phyloP scores from a whole-genome alignment of 1,140 invertebrate genomes.

The Musca domestica region DNA sequence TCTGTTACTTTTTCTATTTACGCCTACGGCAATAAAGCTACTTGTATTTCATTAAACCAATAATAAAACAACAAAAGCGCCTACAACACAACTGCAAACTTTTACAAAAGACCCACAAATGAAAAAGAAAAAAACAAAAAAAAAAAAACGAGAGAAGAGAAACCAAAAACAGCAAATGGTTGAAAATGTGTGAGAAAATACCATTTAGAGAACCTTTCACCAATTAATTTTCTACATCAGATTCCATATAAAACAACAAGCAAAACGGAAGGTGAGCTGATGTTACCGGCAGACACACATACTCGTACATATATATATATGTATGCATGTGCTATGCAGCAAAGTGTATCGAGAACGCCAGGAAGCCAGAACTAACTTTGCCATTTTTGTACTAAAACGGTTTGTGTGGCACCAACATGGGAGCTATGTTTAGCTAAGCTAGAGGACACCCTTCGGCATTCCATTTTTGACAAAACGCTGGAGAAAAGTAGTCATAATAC shows the following conservation, averaged over 20 bases:
- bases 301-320: too few relatives aligned
- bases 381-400: background rate
- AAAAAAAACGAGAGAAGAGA: too few relatives aligned
- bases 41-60: too few relatives aligned
- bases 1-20: too few relatives aligned
- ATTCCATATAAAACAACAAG: constrained; percentile 4
- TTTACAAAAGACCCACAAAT: too few relatives aligned
- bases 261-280: too few relatives aligned
- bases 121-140: too few relatives aligned
- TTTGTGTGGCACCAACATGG: background rate
- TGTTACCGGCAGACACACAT: too few relatives aligned
- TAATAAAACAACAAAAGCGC: too few relatives aligned
- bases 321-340: background rate
- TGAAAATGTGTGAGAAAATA: constrained; percentile 10
- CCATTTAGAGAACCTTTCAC: constrained; percentile 17
- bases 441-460: background rate
- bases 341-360: background rate
- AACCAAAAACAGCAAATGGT: too few relatives aligned
- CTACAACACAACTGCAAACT: too few relatives aligned
- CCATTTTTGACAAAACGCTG: background rate
- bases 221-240: constrained; percentile 3
- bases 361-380: background rate
- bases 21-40: too few relatives aligned
- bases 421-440: background rate
- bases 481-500: constrained; percentile 7